Conservation (phyloP, 2,888 invertebrate genomes). For the Polyploca ridens region DNA sequence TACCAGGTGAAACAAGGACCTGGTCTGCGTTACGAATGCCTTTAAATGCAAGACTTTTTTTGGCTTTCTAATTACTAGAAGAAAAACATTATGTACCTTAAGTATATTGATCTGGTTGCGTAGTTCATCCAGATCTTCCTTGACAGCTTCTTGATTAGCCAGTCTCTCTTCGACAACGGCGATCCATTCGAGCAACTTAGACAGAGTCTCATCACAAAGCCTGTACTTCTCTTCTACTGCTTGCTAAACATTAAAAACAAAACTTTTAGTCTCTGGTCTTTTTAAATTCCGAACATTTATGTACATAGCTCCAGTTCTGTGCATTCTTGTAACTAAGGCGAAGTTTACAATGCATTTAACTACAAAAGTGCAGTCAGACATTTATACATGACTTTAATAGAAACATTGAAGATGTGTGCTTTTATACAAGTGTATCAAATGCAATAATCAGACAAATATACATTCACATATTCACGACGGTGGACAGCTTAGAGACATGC, state of each 20-base stretch:
- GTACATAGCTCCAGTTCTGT: not conserved
- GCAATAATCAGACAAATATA: constrained; percentile 23
- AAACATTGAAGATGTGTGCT: not conserved
- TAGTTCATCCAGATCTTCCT: constrained; percentile 93
- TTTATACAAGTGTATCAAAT: constrained; percentile 10
- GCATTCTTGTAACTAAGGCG: constrained; percentile 35
- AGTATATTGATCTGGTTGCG: constrained; percentile 95
- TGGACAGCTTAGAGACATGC: constrained; percentile 27
- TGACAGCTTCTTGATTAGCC: constrained; percentile 93
- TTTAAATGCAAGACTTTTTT: too few species aligned
- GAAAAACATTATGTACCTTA: constrained; percentile 83
- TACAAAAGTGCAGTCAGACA: constrained; percentile 18
- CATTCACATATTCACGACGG: constrained; percentile 29
- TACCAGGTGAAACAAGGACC: too few species aligned
- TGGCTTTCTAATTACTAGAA: too few species aligned
- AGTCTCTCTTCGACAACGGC: constrained; percentile 92
- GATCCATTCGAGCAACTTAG: constrained; percentile 94
- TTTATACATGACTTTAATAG: not conserved
- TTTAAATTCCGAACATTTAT: not conserved
- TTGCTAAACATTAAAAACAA: constrained; percentile 87
- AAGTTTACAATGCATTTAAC: constrained; percentile 47
- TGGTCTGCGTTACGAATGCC: too few species aligned
- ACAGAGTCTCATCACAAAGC: constrained; percentile 93
- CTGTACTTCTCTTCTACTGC: constrained; percentile 97
- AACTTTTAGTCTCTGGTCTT: constrained; percentile 31